Evolutionary conservation across 2,888 invertebrate genomes (phyloP).

Genomic region (Noctuana brunneofusca): DNA sequence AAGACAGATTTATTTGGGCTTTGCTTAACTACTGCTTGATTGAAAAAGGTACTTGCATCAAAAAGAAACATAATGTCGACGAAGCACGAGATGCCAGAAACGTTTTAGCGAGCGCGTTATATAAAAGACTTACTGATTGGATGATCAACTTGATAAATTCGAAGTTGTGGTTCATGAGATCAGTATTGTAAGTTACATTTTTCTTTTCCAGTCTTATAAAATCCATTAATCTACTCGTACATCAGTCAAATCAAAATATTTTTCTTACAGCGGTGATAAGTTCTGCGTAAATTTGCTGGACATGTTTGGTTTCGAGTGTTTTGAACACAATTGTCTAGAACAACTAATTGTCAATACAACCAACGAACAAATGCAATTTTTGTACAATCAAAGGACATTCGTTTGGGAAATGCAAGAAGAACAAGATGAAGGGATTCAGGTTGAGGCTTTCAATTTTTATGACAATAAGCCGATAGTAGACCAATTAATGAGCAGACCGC

Average conservation of each 20-base stretch:
- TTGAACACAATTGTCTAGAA: constrained; percentile 91
- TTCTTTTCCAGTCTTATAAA: background rate
- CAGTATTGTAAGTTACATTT: constrained; percentile 90
- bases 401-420: constrained; percentile 93
- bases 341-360: constrained; percentile 94
- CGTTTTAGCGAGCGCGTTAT: constrained; percentile 92
- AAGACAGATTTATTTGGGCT: constrained; percentile 92
- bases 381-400: constrained; percentile 95
- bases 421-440: constrained; percentile 90
- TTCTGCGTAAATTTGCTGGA: constrained; percentile 92
- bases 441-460: constrained; percentile 89
- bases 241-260: background rate
- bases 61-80: constrained; percentile 86
- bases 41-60: constrained; percentile 87
- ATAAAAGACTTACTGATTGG: constrained; percentile 94
- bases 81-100: constrained; percentile 93
- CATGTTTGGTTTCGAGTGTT: constrained; percentile 96
- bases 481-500: constrained; percentile 91
- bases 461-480: constrained; percentile 95
- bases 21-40: constrained; percentile 93
- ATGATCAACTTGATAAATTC: constrained; percentile 92
- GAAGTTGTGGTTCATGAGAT: constrained; percentile 90
- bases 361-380: constrained; percentile 96
- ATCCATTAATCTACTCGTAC: background rate
- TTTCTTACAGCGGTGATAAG: constrained; percentile 89